These are phyloP conservation scores for Linnaemya vulpina DNA, from an alignment of 2,888 invertebrate species.

Conservation along the genomic window DNA sequence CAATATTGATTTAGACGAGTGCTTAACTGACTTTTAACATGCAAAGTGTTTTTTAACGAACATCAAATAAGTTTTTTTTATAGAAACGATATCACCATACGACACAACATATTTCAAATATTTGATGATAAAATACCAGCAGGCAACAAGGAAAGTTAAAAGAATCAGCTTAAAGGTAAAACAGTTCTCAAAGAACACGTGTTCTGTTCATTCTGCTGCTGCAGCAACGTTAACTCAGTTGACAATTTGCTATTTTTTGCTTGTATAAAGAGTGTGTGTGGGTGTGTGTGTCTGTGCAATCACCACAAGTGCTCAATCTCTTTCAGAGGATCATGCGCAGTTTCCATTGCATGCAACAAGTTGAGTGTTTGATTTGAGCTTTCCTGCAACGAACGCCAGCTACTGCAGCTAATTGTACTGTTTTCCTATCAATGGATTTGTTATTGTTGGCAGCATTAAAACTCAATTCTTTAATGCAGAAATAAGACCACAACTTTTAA, in stretches of 20 bases:
- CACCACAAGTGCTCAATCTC: slow-evolving; percentile 25
- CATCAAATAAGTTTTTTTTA: too few species aligned
- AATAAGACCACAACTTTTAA: background rate
- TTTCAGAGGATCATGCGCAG: slow-evolving; percentile 46
- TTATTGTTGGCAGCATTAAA: background rate
- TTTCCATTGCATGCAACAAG: slow-evolving; percentile 41
- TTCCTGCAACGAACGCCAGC: background rate
- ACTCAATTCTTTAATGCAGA: background rate
- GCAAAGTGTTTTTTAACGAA: too few species aligned
- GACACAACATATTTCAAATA: too few species aligned
- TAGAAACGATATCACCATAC: too few species aligned
- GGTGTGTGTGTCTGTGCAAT: background rate
- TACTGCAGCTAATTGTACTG: background rate
- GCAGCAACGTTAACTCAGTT: slow-evolving; percentile 1
- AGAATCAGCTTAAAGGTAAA: slow-evolving; percentile 20
- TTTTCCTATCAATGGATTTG: background rate
- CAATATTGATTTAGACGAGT: too few species aligned
- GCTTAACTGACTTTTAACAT: too few species aligned
- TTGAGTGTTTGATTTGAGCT: slow-evolving; percentile 37
- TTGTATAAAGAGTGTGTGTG: background rate
- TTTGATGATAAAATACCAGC: background rate
- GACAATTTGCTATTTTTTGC: slow-evolving; percentile 32
- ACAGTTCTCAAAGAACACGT: slow-evolving; percentile 30
- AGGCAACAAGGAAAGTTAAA: background rate
- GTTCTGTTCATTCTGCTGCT: slow-evolving; percentile 6